Base-by-base conservation (phyloP, 2,888 invertebrate species). In the Steinernema hermaphroditum region DNA sequence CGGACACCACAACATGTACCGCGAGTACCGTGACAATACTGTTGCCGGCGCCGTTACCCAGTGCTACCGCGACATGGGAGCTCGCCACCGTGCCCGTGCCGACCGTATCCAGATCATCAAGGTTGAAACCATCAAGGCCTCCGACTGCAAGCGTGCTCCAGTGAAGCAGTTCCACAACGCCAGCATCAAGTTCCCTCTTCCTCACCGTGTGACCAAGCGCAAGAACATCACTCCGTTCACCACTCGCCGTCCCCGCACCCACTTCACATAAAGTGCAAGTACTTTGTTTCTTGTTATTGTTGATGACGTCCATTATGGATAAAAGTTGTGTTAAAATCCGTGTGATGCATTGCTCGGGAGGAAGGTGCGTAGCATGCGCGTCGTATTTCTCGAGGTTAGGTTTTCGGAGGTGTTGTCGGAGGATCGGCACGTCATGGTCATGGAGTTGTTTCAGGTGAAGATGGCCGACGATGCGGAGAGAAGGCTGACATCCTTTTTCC, bases 1-100 rank as follows among this genome's bases (percentile, higher is more conserved):
- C 12, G 98, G 97, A 74, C 96, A 95, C 74, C 97, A 98, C 90
- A 98, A 98, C 91, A 98, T 98, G 98, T 98, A 98, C 92, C 91
- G 96, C 41, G 98, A 99, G 89, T 99, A 99, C 90, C 91, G 98
- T 82, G 98, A 98, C 89, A 90, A 96, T 84, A 93, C 94, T 75
- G 93, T 95, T 6, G 93, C 94, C 72, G 94, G 93, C 74, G 98
- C 96, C 74, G 96, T 99, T 73, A 98, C 98, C 16, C 93, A 94
- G 72, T 78, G 78, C 75, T 85, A 85, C 80, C 84, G 86, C 74
- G 98, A 99, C 87, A 96, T 96, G 96, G 95, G 94, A 78, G 96
- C 97, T 72, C 92, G 96, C 83, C 98, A 99, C 89, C 92, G 98
- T 87, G 98, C 98, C 37, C 91, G 97, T 78, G 96, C 97, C 69